Base-by-base conservation (phyloP, 1,140 invertebrate species). In the Antheraea pernyi region DNA sequence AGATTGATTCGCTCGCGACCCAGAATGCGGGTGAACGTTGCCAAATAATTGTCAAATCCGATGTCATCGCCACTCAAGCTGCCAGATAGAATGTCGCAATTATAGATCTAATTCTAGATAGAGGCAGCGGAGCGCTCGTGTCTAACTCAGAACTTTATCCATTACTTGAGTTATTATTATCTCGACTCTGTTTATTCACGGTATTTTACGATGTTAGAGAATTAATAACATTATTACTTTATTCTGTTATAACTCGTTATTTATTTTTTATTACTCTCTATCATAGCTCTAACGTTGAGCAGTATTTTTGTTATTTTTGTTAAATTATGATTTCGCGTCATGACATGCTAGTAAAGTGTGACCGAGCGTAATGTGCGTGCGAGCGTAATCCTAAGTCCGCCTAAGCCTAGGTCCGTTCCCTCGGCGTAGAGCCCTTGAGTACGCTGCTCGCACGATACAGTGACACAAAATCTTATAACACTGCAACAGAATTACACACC, bases 31-130 rank as follows among this genome's bases (percentile, higher is more conserved):
- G 64, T 67, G 37, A 72, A 67, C 66, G 81, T 79, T 89, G 86
- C 88, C 87, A 91, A 91, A 86, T 89, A 87, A 88, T 88, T 83
- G 86, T 86, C 83, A 83, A 76, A 76, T 72, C 68, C 81, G 78
- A 78, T 84, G 87, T 88, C 88, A 88, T 84, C 86, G 82, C 69
- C 74, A 77, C 76, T 68, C 53, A 67, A 74, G 73, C 73, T 11
- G 65, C 72, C 70, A 84, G 89, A 86, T 88, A 89, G 85, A 76
- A 79, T 90, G 86, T 89, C 88, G 87, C 82, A 89, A 91, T 81
- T 75, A 82, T 79, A 70, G 62, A 77, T 78, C 79, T 83, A 83
- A 81, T 75, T 82, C 68, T 70, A 79, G 74, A 75, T 59, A 61
- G 11, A 58, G 42, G 39, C 36, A 13, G 19, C 39, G 13, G 63